Base-by-base conservation (phyloP, 2,113 vertebrate genomes). In the Phycodurus eques region DNA sequence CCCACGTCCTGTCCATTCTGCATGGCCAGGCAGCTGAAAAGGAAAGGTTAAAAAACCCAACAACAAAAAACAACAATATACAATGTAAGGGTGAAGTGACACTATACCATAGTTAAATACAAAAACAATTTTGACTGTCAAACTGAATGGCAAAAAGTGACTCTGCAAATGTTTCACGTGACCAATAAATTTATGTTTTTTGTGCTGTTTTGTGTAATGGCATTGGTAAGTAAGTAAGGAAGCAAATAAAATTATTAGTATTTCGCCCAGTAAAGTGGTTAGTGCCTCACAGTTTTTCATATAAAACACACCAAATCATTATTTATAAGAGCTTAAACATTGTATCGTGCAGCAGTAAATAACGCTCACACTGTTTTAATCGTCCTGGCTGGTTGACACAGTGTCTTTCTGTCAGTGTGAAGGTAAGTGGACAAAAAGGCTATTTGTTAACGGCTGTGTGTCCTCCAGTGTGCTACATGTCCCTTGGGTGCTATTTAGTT, bases 401-500 rank as follows among this genome's bases (percentile, higher is more conserved):
- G 8, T 64, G 64, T 43, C 35, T 67, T 9, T 68, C 42, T 70
- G 57, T 67, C 27, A 43, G 51, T 20, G 51, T 35, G 0, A n/a
- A 76, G 44, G 47, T 51, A 70, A 76, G 60, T 63, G 51, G 72
- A 70, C 74, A 75, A 49, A 47, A 78, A 39, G 33, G 42, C 1
- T 69, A 59, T 81, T 51, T 65, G 53, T 69, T 69, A n/a, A 39
- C 68, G 59, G 53, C 59, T 49, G 43, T 69, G 65, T 68, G 49
- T 67, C 62, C 62, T 35, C 44, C 22, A 67, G 31, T 42, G 56
- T 70, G 64, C 51, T 70, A 59, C 14, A 56, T 51, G 76, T 75
- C 74, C 69, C 77, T 59, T 49, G 61, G 69, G 77, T 43, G 66
- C 43, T 70, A 15, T 72, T 31, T 57, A 71, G 42, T 65, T 83